These are phyloP conservation scores for Lithophane semibrunnea DNA, from an alignment of 2,888 invertebrate genomes.

Conservation along the genomic window DNA sequence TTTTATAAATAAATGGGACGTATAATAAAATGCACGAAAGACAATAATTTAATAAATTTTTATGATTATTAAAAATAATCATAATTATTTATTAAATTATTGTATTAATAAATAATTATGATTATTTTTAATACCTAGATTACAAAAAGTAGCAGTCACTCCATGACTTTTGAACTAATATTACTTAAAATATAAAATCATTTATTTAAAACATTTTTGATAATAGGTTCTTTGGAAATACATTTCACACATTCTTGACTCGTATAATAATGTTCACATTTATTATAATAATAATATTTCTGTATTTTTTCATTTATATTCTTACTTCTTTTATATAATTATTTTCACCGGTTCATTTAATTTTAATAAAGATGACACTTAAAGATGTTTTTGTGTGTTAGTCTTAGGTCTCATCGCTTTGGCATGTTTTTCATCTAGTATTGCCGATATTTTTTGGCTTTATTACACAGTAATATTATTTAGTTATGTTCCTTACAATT, in stretches of 20 bases:
- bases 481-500: conserved; percentile 16
- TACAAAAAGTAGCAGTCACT: conserved; percentile 14
- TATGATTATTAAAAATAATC: conserved; percentile 41
- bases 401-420: conserved; percentile 42
- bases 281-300: conserved; percentile 1
- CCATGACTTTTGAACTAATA: conserved; percentile 25
- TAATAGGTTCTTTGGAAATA: conserved; percentile 19
- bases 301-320: conserved; percentile 18
- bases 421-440: conserved; percentile 21
- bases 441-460: conserved; percentile 29
- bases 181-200: conserved; percentile 24
- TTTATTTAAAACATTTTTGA: neutral
- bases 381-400: conserved; percentile 19
- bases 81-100: too few species aligned
- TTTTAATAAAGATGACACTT: conserved; percentile 17
- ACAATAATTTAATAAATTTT: conserved; percentile 44
- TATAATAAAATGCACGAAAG: conserved; percentile 57
- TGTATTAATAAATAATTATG: conserved; percentile 48
- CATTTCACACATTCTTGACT: conserved; percentile 5
- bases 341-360: neutral
- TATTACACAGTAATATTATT: conserved; percentile 20
- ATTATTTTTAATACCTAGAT: conserved; percentile 21
- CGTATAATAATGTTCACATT: conserved; percentile 22
- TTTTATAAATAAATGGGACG: conserved; percentile 47
- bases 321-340: conserved; percentile 14